These are phyloP conservation scores for Rhynchotus rufescens DNA, from an alignment of 2,797 vertebrate species.

Conservation along the genomic window DNA sequence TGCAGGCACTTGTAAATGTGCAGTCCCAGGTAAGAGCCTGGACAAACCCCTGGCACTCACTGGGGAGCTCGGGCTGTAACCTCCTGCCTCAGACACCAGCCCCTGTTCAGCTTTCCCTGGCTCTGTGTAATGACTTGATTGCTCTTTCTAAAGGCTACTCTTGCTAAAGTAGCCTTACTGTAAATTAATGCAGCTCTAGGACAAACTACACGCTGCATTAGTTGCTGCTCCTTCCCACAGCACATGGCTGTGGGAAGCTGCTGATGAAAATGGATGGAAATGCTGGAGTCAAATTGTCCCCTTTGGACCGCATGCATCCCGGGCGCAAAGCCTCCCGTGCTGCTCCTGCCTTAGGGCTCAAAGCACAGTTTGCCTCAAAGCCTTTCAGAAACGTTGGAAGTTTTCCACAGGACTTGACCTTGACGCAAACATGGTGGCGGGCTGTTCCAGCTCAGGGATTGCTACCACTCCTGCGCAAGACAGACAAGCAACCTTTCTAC, in stretches of 20 bases:
- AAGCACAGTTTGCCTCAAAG: background rate
- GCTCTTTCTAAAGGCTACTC: background rate
- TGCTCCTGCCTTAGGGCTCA: background rate
- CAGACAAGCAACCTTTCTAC: background rate
- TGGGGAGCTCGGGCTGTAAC: background rate
- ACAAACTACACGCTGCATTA: background rate
- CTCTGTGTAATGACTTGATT: fast-evolving
- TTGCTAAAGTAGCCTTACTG: background rate
- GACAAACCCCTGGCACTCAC: fast-evolving
- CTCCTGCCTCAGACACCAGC: background rate
- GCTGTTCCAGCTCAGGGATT: fast-evolving
- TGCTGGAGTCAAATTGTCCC: background rate
- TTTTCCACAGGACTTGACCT: background rate
- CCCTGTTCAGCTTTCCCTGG: background rate
- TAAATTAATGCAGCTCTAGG: too few relatives aligned
- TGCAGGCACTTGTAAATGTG: background rate
- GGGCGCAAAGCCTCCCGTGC: background rate
- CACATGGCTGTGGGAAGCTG: fast-evolving
- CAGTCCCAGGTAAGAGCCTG: background rate
- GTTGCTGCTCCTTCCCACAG: background rate
- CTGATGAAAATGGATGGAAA: background rate
- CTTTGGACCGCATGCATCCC: background rate
- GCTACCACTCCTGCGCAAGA: fast-evolving
- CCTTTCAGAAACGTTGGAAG: background rate
- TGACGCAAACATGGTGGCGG: background rate